Percentiles rank a stretch among this genome's conserved stretches.
Conservation (phyloP, 2,797 vertebrate genomes). For the Graptemys geographica region DNA sequence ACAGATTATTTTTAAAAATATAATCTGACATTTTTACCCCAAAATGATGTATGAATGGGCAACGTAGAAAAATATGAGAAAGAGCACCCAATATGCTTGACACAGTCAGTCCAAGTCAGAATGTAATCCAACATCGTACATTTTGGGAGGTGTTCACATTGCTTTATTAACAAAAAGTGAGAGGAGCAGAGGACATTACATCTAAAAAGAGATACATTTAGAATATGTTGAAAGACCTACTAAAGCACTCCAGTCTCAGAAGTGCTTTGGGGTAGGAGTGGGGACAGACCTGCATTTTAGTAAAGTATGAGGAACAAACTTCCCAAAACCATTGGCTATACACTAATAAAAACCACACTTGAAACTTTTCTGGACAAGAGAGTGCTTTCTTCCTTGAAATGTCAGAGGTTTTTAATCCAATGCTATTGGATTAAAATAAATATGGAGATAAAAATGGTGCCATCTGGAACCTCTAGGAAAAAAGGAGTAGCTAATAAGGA, state of each 20-base stretch:
- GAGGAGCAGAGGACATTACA: background rate
- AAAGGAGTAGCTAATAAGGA: background rate
- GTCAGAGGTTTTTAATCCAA: background rate
- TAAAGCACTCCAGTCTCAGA: background rate
- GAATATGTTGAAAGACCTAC: background rate
- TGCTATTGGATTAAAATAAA: background rate
- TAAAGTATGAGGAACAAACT: background rate
- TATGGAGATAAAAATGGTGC: background rate
- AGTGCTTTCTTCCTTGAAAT: background rate
- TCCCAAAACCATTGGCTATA: background rate
- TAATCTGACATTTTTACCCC: background rate
- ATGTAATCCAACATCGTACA: background rate
- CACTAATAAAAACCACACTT: background rate
- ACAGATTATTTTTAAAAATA: background rate
- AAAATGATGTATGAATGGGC: background rate
- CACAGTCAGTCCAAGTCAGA: fast-evolving
- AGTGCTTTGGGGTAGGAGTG: background rate
- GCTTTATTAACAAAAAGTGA: fast-evolving
- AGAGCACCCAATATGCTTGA: background rate
- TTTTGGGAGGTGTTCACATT: background rate
- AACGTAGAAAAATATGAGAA: background rate
- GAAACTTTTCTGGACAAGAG: background rate
- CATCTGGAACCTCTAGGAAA: background rate
- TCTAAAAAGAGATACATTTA: background rate
- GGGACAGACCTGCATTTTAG: background rate